Evolutionary conservation across 2,113 vertebrate genomes (phyloP), one percentile per base, ranked within the genome.

Genomic region (Oplegnathus fasciatus): DNA sequence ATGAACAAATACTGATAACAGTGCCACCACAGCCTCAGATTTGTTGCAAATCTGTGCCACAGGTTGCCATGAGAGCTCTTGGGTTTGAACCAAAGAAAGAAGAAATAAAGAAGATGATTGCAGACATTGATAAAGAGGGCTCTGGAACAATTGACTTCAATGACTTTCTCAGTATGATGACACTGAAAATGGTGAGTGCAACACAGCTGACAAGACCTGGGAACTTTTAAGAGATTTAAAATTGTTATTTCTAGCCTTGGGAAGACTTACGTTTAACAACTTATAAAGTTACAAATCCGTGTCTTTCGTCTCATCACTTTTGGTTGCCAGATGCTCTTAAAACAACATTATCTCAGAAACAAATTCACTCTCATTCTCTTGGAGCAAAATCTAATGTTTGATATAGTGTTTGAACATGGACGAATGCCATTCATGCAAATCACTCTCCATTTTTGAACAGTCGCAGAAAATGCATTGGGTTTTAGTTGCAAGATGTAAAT

Each of bases 51-150:
- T n/a, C 24, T 73, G 37, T 37, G 6, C 30, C 11, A 15, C 93
- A 99, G 98, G 97, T 98, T 90, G 97, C 97, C 0, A 97, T 98
- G 97, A 94, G 95, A 61, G 97, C 98, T 52, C 95, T 98, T 34
- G 97, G 98, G 32, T 98, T 99, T 94, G 97, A 99, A 88, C 97
- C 98, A 54, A 99, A 98, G 94, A 98, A 98, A 87, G 98, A 98
- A 86, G 98, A 99, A 89, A 95, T 99, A 79, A 98, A 95, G 93
- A 97, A 97, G 90, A 96, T 99, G 97, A 95, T 97, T 80, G 94
- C 96, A 78, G 97, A 98, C 79, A 93, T 97, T n/a, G 96, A 98
- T 86, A 98, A 96, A 87, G 97, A 97, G 65, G 95, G 96, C 75
- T 96, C 94, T 0, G 96, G 96, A 70, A 97, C 94, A 30, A 97